phyloP scores from a whole-genome alignment of 2,888 invertebrate genomes.

The Pasiphila rectangulata region DNA sequence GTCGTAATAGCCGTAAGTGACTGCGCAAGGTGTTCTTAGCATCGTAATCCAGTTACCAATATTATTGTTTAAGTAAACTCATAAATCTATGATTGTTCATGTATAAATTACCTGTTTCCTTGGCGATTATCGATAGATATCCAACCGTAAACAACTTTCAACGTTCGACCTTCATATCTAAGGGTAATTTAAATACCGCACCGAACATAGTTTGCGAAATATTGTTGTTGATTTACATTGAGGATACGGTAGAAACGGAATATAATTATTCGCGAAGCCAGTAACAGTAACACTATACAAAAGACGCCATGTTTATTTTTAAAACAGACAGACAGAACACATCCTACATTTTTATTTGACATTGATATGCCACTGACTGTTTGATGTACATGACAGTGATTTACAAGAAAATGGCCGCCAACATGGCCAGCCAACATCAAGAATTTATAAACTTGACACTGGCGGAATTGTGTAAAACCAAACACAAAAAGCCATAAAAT shows the following conservation, averaged over 20 bases:
- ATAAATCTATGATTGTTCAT: slow-evolving; percentile 1
- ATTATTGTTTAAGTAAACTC: slow-evolving; percentile 28
- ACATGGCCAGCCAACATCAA: no score
- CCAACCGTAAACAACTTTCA: slow-evolving; percentile 5
- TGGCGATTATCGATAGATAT: background rate
- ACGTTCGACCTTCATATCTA: slow-evolving; percentile 9
- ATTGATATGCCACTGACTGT: background rate
- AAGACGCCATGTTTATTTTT: slow-evolving; percentile 44
- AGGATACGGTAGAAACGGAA: background rate
- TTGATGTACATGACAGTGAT: no score
- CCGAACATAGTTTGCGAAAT: slow-evolving; percentile 12
- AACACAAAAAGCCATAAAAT: no score
- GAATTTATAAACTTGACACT: no score
- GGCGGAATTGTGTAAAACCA: no score
- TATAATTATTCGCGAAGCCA: background rate
- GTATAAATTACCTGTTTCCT: background rate
- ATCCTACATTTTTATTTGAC: no score
- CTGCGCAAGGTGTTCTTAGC: background rate
- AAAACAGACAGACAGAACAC: no score
- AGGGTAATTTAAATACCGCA: background rate
- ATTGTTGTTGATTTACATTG: background rate
- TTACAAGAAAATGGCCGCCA: no score
- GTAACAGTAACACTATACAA: slow-evolving; percentile 37
- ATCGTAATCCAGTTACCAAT: slow-evolving; percentile 10
- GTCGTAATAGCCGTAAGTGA: background rate